A percentile compares a stretch with the other conserved stretches of the same genome.
phyloP scores from a whole-genome alignment of 35 echinoderm and acorn worm genomes.

The Strongylocentrotus purpuratus region DNA sequence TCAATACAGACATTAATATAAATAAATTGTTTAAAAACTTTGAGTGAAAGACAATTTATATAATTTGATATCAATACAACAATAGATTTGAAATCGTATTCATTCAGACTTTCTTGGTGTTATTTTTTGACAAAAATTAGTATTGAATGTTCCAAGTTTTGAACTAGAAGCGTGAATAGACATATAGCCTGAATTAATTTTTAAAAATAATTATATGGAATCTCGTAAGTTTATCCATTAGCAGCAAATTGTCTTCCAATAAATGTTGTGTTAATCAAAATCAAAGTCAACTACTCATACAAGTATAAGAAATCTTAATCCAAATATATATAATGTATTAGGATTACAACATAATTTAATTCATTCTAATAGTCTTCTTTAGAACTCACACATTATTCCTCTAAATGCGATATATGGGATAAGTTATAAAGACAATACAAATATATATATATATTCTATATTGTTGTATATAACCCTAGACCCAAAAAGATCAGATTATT shows the following conservation, averaged over 20 bases:
- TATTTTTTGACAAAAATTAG: no score
- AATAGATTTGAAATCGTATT: no score
- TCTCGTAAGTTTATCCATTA: not conserved
- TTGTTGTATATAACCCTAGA: not conserved
- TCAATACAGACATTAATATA: not conserved
- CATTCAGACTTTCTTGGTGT: no score
- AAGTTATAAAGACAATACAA: not conserved
- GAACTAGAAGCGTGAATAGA: no score
- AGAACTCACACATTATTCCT: not conserved
- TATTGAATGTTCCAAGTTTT: not conserved
- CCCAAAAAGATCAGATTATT: not conserved
- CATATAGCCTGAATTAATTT: no score
- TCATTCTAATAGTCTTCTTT: not conserved
- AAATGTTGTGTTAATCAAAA: not conserved
- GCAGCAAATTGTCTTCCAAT: not conserved
- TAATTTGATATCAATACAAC: no score
- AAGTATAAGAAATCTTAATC: not conserved
- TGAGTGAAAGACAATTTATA: no score
- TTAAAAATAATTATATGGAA: not conserved
- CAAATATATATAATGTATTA: not conserved
- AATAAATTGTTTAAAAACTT: no score
- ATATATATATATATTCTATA: not conserved
- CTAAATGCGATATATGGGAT: not conserved
- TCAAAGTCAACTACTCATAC: not conserved
- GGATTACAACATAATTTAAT: not conserved